Evolutionary conservation across 2,797 vertebrate genomes (phyloP), one percentile per base, ranked within the genome.

Genomic region (Neosalanx taihuensis): DNA sequence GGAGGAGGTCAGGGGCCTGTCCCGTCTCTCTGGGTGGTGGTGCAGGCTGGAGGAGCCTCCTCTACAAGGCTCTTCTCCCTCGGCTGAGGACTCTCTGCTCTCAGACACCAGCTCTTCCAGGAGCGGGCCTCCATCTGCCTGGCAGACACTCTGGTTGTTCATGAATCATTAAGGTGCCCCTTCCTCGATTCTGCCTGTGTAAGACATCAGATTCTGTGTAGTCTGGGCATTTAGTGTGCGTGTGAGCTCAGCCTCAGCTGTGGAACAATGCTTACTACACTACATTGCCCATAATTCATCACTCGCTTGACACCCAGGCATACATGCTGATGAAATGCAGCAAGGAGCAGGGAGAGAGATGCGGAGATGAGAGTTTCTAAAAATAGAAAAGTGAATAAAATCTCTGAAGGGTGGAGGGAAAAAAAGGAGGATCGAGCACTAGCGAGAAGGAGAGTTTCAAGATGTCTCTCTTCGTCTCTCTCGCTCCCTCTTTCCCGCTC

Each of bases 241-340:
- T 51, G 20, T 70, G 60, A 81, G 83, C 84, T 85, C 80, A 78
- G 79, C 72, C 78, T 79, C 82, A 85, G 82, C 83, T 83, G 84
- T 80, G 85, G 83, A 85, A 86, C 84, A 87, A 77, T 82, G 86
- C 85, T 86, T 85, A 87, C 84, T 82, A 85, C 82, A 90, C 88
- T 87, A 90, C 86, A 87, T 87, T 85, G 86, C 83, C 84, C 87
- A 87, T 84, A 89, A 91, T 89, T 88, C 88, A 90, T 88, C 85
- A 87, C 82, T 18, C 30, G 74, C 59, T 12, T 26, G 20, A 59
- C 7, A 59, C 20, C 58, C 23, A 12, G 7, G 23, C 20, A 29
- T 12, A 59, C 58, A 26, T 12, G 58, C 58, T 59, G 58, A 53
- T 53, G 51, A 73, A 83, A 87, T 85, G 87, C 81, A 86, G 85